Evolutionary conservation across 2,888 invertebrate species (phyloP).

Genomic region (Pyrochroa serraticornis): DNA sequence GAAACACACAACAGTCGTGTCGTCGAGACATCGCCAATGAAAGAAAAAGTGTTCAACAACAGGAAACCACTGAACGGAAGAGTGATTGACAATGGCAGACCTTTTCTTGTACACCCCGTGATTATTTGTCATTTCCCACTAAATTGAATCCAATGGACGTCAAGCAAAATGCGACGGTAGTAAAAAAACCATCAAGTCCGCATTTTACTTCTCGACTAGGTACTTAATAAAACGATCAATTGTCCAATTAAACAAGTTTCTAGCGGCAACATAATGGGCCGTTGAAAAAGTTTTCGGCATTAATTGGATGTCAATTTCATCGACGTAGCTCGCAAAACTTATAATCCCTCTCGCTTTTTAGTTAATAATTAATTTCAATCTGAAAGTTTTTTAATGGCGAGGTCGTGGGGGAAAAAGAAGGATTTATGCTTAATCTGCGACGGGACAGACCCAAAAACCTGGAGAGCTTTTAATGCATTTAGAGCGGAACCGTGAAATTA

Average conservation of each 20-base stretch:
- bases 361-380: slow-evolving; percentile 25
- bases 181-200: too few relatives aligned
- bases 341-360: slow-evolving; percentile 13
- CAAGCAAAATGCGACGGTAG: too few relatives aligned
- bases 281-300: slow-evolving; percentile 19
- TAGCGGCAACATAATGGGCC: slow-evolving; percentile 7
- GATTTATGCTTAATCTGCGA: slow-evolving; percentile 1
- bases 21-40: slow-evolving; percentile 31
- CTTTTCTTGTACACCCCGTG: slow-evolving; percentile 22
- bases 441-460: background rate
- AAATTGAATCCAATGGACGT: slow-evolving; percentile 22
- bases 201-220: too few relatives aligned
- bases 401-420: slow-evolving; percentile 1
- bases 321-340: slow-evolving; percentile 15
- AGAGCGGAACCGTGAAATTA: slow-evolving; percentile 39
- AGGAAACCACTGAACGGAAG: slow-evolving; percentile 45
- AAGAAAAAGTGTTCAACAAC: slow-evolving; percentile 40
- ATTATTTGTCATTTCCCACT: slow-evolving; percentile 35
- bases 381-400: slow-evolving; percentile 13
- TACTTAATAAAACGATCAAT: slow-evolving; percentile 15
- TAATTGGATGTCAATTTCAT: slow-evolving; percentile 27
- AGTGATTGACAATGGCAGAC: slow-evolving; percentile 39
- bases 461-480: slow-evolving; percentile 20
- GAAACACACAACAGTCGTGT: slow-evolving; percentile 36
- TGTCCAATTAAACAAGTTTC: slow-evolving; percentile 21